Evolutionary conservation across 2,888 invertebrate genomes (phyloP).

Genomic region (Leptinotarsa juncta): DNA sequence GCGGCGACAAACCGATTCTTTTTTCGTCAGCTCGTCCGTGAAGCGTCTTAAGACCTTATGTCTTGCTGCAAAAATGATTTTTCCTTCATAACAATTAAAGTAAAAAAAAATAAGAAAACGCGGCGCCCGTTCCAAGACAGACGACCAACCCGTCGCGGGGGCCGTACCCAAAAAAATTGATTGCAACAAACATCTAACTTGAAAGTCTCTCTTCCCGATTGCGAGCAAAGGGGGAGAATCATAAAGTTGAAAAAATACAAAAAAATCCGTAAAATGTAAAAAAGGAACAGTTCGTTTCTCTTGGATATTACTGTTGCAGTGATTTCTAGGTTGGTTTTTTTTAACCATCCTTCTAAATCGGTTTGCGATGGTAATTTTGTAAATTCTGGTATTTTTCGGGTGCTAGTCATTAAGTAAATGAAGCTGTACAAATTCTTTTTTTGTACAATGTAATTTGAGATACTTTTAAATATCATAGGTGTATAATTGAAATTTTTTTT

Average conservation of each 20-base stretch:
- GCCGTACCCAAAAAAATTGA: slow-evolving; percentile 60
- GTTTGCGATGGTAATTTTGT: slow-evolving; percentile 38
- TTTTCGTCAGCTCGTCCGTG: slow-evolving; percentile 56
- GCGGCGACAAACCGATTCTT: slow-evolving; percentile 52
- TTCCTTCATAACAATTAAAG: slow-evolving; percentile 63
- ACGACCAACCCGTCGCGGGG: slow-evolving; percentile 46
- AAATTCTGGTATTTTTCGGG: slow-evolving; percentile 48
- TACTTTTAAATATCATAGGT: slow-evolving; percentile 44
- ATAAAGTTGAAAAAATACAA: slow-evolving; percentile 57
- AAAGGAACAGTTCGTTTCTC: slow-evolving; percentile 60
- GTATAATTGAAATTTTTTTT: slow-evolving; percentile 48
- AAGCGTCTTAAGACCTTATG: slow-evolving; percentile 67
- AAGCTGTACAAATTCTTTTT: slow-evolving; percentile 42
- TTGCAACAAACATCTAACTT: slow-evolving; percentile 63
- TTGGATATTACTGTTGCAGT: slow-evolving; percentile 40
- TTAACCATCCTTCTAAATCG: neutral
- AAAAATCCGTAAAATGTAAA: slow-evolving; percentile 64
- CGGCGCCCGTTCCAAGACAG: slow-evolving; percentile 50
- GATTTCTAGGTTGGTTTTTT: slow-evolving; percentile 36
- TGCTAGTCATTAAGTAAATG: slow-evolving; percentile 53
- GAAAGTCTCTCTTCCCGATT: slow-evolving; percentile 65
- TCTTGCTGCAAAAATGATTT: slow-evolving; percentile 63
- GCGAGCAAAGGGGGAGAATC: slow-evolving; percentile 53
- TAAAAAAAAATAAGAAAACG: slow-evolving; percentile 58
- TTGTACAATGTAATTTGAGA: slow-evolving; percentile 35